Conservation (phyloP, 2,113 vertebrate species). For the Tetraodon nigroviridis region DNA sequence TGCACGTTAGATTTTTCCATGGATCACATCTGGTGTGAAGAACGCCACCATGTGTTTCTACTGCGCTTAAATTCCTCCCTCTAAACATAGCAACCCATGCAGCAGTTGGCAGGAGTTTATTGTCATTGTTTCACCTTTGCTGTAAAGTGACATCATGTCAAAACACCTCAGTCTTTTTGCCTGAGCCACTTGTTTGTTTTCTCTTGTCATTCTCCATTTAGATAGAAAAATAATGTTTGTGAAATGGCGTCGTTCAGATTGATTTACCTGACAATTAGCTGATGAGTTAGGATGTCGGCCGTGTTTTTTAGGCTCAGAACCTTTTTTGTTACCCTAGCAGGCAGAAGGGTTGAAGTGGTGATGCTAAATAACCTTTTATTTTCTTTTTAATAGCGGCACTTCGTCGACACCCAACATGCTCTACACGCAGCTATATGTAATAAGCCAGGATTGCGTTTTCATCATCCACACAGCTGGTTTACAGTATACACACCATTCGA, state of each 20-base stretch:
- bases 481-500: slow-evolving; percentile 24
- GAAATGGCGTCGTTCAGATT: slow-evolving; percentile 39
- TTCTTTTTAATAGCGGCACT: neutral
- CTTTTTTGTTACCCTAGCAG: slow-evolving; percentile 58
- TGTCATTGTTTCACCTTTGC: slow-evolving; percentile 62
- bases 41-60: slow-evolving; percentile 67
- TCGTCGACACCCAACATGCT: neutral
- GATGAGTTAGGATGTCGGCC: slow-evolving; percentile 30
- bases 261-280: slow-evolving; percentile 46
- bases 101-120: slow-evolving; percentile 59
- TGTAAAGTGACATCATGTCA: slow-evolving; percentile 69
- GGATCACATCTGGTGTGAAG: slow-evolving; percentile 61
- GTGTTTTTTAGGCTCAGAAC: slow-evolving; percentile 49
- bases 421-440: slow-evolving; percentile 17
- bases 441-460: slow-evolving; percentile 29
- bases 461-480: slow-evolving; percentile 38
- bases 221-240: slow-evolving; percentile 63
- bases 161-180: slow-evolving; percentile 54
- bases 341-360: slow-evolving; percentile 14
- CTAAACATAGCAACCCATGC: slow-evolving; percentile 63
- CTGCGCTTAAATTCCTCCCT: slow-evolving; percentile 58
- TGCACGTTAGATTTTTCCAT: slow-evolving; percentile 49
- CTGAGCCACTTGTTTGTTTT: slow-evolving; percentile 60
- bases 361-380: slow-evolving; percentile 28
- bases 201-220: slow-evolving; percentile 61